Conservation (phyloP, 30 jellyfish, hydroid and myxozoan species). For the Sanderia malayensis region DNA sequence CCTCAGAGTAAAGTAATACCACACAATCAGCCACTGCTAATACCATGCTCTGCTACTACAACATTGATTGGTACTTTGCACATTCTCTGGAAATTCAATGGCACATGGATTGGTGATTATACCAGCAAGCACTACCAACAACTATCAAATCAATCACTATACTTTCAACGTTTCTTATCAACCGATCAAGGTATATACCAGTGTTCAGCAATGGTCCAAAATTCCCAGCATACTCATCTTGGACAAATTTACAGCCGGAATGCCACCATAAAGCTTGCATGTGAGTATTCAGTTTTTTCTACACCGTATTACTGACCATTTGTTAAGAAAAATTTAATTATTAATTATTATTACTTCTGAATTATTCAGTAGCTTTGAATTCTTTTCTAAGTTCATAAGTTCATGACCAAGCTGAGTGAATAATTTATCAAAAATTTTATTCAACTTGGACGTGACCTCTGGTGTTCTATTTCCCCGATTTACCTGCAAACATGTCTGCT, state of each 20-base stretch:
- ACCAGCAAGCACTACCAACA: constrained; percentile 54
- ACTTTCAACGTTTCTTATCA: constrained; percentile 33
- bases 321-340: no score
- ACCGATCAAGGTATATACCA: constrained; percentile 72
- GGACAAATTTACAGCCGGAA: constrained; percentile 65
- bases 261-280: constrained; percentile 57
- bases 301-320: no score
- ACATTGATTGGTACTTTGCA: constrained; percentile 32
- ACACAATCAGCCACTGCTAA: constrained; percentile 33
- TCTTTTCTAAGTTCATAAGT: no score
- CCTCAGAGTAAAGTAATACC: constrained; percentile 39
- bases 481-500: no score
- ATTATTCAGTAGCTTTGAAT: no score
- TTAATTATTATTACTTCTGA: no score
- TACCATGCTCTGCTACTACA: constrained; percentile 63
- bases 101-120: constrained; percentile 57
- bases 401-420: no score
- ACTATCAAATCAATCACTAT: constrained; percentile 52
- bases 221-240: constrained; percentile 10
- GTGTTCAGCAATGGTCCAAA: constrained; percentile 60
- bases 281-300: constrained; percentile 47
- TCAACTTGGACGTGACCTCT: no score
- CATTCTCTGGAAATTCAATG: constrained; percentile 59
- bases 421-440: no score
- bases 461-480: no score